Base-by-base conservation (phyloP, 2,113 vertebrate species). In the Pontoporia blainvillei region DNA sequence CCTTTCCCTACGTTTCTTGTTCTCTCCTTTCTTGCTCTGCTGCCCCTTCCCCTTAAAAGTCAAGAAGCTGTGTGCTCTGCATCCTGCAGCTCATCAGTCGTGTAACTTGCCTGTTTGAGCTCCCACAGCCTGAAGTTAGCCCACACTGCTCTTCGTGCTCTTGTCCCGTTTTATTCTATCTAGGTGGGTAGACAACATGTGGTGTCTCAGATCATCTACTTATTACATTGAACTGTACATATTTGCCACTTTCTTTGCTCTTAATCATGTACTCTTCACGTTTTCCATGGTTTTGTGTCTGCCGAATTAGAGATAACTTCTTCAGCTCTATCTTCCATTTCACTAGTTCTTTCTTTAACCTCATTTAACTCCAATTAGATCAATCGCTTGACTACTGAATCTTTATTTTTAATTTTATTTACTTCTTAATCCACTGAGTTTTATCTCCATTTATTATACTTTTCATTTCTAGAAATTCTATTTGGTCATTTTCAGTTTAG, bases 401-500 rank as follows among this genome's bases (percentile, higher is more conserved):
- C 29, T 71, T 25, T 20, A 23, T 8, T 59, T 66, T 54, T 73
- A 36, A 21, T 57, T 87, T 73, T 54, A 44, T 81, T 39, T 69
- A 73, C 27, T 52, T 52, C 15, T 52, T 41, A 88, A 69, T 52
- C 31, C 10, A 7, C 34, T 57, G 31, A 62, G 18, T 46, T 57
- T 88, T 49, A 76, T 17, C 64, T 76, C 54, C 25, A 21, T n/a
- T 36, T 78, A 75, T 78, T 61, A 8, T 36, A 21, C 36, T 54
- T 89, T 96, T 89, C 17, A 57, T 27, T 92, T 84, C 54, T 41
- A 79, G 62, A 79, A 88, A 72, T 84, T 79, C 61, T 39, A 57
- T 29, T 27, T 57, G 23, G 36, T 46, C 12, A 27, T 49, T 57
- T 71, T 71, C 27, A n/a, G 0, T 39, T 54, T 64, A 36, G 36